Conservation (phyloP, 2,888 invertebrate genomes). For the Mimas tiliae region DNA sequence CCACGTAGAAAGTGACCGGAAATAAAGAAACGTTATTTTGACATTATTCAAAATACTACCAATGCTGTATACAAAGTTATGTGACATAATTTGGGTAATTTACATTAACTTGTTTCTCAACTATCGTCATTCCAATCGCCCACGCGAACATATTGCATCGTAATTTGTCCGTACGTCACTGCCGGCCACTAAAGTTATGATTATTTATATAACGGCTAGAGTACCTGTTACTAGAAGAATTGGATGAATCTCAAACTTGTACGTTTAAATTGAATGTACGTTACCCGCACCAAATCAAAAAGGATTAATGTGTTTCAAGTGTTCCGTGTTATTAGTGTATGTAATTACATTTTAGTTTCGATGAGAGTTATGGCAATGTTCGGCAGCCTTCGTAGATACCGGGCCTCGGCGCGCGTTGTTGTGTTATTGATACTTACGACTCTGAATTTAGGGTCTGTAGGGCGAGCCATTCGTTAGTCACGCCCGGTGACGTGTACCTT, state of each 20-base stretch:
- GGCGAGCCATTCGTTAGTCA: constrained; percentile 85
- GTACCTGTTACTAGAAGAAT: constrained; percentile 42
- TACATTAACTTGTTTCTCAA: constrained; percentile 53
- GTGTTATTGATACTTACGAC: constrained; percentile 82
- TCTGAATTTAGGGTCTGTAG: constrained; percentile 84
- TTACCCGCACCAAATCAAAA: constrained; percentile 74
- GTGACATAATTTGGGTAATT: constrained; percentile 41
- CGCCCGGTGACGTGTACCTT: constrained; percentile 85
- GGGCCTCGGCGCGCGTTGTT: constrained; percentile 51
- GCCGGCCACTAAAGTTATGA: constrained; percentile 52
- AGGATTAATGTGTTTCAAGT: constrained; percentile 78
- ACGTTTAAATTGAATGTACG: constrained; percentile 48
- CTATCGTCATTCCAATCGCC: constrained; percentile 58
- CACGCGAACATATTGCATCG: constrained; percentile 51
- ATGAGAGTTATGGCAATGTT: constrained; percentile 80
- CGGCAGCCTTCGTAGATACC: constrained; percentile 72
- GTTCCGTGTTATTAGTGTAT: constrained; percentile 76
- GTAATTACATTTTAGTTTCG: constrained; percentile 78
- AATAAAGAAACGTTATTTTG: constrained; percentile 23
- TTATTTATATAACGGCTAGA: constrained; percentile 61
- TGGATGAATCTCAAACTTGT: constrained; percentile 5
- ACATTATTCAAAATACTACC: constrained; percentile 28
- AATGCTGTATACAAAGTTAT: constrained; percentile 34
- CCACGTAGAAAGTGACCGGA: constrained; percentile 12
- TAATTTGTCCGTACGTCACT: constrained; percentile 56